Conservation (phyloP, 2,797 vertebrate genomes). For the Ctenopoma multispine region DNA sequence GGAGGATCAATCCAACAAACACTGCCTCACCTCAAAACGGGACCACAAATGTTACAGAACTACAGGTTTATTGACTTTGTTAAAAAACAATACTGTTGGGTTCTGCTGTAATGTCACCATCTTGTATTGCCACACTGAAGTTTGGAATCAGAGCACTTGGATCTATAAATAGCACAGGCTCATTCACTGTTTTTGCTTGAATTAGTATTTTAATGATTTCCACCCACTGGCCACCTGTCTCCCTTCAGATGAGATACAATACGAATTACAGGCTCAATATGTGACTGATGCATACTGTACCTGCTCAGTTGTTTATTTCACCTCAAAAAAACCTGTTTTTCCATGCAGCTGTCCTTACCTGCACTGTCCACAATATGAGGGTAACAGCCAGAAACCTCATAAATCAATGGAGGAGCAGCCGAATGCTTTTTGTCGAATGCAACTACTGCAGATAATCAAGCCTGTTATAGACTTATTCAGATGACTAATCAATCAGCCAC, state of each 20-base stretch:
- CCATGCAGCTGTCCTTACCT: too few relatives aligned
- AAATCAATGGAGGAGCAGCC: not conserved
- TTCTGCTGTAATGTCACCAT: not conserved
- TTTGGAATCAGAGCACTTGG: not conserved
- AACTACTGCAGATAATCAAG: not conserved
- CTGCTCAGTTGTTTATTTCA: not conserved
- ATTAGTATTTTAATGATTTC: conserved; percentile 1
- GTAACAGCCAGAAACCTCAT: not conserved
- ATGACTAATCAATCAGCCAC: not conserved
- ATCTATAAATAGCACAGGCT: not conserved
- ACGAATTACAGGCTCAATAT: not conserved
- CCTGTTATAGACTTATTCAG: not conserved
- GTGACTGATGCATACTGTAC: not conserved
- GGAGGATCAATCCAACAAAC: not conserved
- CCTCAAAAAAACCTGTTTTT: not conserved
- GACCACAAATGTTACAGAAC: not conserved
- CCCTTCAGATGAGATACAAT: not conserved
- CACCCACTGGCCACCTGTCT: conserved; percentile 1
- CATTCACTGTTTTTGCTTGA: not conserved
- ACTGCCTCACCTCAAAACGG: not conserved
- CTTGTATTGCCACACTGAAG: not conserved
- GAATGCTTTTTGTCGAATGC: conserved; percentile 1
- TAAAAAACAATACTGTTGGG: not conserved
- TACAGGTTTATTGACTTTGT: not conserved
- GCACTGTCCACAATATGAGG: not conserved